Evolutionary conservation across 2,797 vertebrate genomes (phyloP).

Genomic region (Phrynocephalus guinanensis): DNA sequence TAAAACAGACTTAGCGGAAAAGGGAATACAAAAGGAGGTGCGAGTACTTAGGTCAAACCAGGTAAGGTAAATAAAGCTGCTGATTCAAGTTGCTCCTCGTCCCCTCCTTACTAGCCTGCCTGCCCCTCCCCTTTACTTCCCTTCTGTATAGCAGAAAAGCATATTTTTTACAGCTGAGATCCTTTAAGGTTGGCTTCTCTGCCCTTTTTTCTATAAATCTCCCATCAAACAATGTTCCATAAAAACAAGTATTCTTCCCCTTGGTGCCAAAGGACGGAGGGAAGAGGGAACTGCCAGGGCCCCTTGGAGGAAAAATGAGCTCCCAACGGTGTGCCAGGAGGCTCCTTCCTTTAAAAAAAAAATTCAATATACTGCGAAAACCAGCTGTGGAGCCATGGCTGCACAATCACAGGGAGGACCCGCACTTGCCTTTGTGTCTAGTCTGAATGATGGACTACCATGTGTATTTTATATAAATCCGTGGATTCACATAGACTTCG

Average conservation of each 20-base stretch:
- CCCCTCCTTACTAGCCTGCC: slow-evolving; percentile 8
- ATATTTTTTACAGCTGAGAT: slow-evolving; percentile 83
- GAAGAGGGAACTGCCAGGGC: neutral
- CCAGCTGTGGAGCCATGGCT: neutral
- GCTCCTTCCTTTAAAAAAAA: neutral
- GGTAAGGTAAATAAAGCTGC: slow-evolving; percentile 70
- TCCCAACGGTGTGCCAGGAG: neutral
- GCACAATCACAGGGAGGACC: neutral
- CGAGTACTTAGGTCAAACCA: slow-evolving; percentile 60
- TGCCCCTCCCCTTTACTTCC: neutral
- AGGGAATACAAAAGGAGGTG: slow-evolving; percentile 15
- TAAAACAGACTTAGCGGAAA: slow-evolving; percentile 33
- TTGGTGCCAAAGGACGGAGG: slow-evolving; percentile 39
- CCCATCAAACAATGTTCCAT: slow-evolving; percentile 75
- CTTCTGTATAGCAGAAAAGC: slow-evolving; percentile 65
- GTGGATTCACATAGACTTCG: too few species aligned
- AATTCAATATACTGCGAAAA: neutral
- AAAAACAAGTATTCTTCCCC: slow-evolving; percentile 73
- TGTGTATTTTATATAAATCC: too few species aligned
- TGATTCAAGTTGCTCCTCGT: slow-evolving; percentile 73
- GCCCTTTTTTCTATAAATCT: slow-evolving; percentile 74
- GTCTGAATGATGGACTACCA: too few species aligned
- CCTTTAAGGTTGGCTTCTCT: slow-evolving; percentile 75
- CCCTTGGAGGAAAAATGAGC: neutral
- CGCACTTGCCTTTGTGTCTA: neutral